Base-by-base conservation (phyloP, 1,140 invertebrate species). In the Drosophila truncata region DNA sequence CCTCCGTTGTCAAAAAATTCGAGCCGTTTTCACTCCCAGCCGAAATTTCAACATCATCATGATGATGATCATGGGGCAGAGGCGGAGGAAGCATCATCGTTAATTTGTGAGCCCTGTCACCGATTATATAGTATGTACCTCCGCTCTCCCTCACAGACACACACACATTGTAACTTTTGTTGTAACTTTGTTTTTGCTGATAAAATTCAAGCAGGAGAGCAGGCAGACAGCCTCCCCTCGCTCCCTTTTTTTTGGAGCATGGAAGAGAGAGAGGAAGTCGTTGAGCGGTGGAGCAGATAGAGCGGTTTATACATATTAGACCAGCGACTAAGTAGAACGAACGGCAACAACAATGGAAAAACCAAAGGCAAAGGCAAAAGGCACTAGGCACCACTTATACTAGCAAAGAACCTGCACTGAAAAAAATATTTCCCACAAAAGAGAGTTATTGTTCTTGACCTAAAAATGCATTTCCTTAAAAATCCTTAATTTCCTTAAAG, bases 321-420 rank as follows among this genome's bases (percentile, higher is more conserved):
- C 42, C 70, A 80, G 80, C 76, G 65, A 90, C 85, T 90, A 78
- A 80, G 72, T 87, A 90, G 84, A 90, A 84, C 80, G 20, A 90
- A 84, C 61, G 23, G 23, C 58, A 86, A 70, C 37, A 65, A 86
- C 84, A 86, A 87, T 87, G 71, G 80, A 25, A 31, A 31, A 27
- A 23, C 42, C 37, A 18, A 35, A 37, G 64, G 60, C 42, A 25
- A 27, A 29, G 52, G 42, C 57, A 59, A 33, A 52, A 52, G 50
- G 50, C 50, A 54, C 49, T 20, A 52, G 49, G 25, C 27, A 49
- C 14, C 31, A 65, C 64, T 55, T 52, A 54, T 31, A 54, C 31
- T 20, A 23, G 11, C 6, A 16, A 13, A 8, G 13, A 14, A 0
- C 4, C 13, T 35, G 8, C 50, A 54, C 50, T 54, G 20, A 13